Base-by-base conservation (phyloP, 2,797 vertebrate species). In the Petrocephalus schoutedeni region DNA sequence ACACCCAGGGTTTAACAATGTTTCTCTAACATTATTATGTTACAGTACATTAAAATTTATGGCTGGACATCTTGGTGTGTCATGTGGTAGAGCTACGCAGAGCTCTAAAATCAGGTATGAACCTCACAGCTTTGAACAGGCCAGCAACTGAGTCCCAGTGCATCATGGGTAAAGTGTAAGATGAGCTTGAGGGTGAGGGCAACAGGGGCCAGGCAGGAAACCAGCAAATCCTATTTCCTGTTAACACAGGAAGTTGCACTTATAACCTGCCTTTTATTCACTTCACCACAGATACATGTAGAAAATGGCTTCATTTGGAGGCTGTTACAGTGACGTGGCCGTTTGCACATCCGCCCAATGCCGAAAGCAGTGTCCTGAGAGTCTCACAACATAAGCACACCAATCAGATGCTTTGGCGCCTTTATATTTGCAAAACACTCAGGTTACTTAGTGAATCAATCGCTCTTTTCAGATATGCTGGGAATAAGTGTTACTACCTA, bases 181-280 rank as follows among this genome's bases (percentile, higher is more conserved):
- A 36, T 41, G 84, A 58, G 84, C 32, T 36, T 45, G 3, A 23
- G 32, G 56, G 9, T 58, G 84, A 36, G 54, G 54, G 54, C 19
- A 56, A 86, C 87, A 91, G 91, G 89, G 87, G 88, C 93, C 91
- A 89, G 91, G 95, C 93, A 95, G 94, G 93, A 95, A 95, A 95
- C 90, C 89, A 92, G 91, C 92, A 93, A 89, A 93, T 94, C 94
- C 93, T 94, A 93, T 94, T 95, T 95, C 95, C 95, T 95, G 94
- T 94, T 58, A 87, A 91, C 94, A 93, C 91, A 92, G 84, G 91
- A 93, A 94, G 91, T 91, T 91, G 92, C 91, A 90, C 87, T 90
- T 88, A 88, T 89, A 89, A 86, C 91, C 87, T 88, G 83, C 89
- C 89, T 89, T 92, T 91, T 89, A 90, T 89, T 90, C 87, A 90